Evolutionary conservation across 1,140 invertebrate genomes (phyloP).

Genomic region (Nixonia krombeini): DNA sequence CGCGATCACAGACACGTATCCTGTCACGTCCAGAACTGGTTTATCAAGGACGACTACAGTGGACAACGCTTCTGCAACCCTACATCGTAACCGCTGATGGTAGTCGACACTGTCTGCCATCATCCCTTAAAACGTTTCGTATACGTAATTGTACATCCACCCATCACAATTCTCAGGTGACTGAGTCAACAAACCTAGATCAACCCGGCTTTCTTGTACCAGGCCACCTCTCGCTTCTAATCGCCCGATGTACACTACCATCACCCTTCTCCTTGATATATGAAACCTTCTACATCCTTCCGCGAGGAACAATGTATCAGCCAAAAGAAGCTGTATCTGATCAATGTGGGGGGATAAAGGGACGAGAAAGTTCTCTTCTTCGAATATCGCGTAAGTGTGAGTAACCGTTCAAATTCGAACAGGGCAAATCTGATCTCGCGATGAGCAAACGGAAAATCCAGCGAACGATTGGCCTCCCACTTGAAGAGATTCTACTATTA

Average conservation of each 20-base stretch:
- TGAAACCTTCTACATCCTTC: too few relatives aligned
- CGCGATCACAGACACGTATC: constrained; percentile 28
- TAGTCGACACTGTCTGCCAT: neutral
- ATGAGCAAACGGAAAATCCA: neutral
- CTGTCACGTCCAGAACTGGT: constrained; percentile 29
- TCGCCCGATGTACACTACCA: neutral
- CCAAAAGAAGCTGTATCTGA: neutral
- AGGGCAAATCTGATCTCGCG: neutral
- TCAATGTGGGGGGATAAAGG: too few relatives aligned
- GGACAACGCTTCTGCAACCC: constrained; percentile 9
- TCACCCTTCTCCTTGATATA: neutral
- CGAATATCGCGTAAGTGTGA: too few relatives aligned
- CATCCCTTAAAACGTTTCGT: constrained; percentile 2
- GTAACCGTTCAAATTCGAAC: too few relatives aligned
- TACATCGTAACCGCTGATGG: constrained; percentile 6
- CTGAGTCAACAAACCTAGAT: neutral
- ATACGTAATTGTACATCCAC: neutral
- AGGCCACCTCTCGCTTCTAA: too few relatives aligned
- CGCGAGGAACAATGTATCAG: too few relatives aligned
- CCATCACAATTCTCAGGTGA: neutral
- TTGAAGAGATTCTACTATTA: constrained; percentile 11
- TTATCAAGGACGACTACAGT: constrained; percentile 37
- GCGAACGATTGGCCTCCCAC: constrained; percentile 2
- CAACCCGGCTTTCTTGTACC: neutral
- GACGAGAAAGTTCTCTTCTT: too few relatives aligned